Evolutionary conservation across 2,888 invertebrate genomes (phyloP), one percentile per base, ranked within the genome.

Genomic region (Zootermopsis nevadensis): DNA sequence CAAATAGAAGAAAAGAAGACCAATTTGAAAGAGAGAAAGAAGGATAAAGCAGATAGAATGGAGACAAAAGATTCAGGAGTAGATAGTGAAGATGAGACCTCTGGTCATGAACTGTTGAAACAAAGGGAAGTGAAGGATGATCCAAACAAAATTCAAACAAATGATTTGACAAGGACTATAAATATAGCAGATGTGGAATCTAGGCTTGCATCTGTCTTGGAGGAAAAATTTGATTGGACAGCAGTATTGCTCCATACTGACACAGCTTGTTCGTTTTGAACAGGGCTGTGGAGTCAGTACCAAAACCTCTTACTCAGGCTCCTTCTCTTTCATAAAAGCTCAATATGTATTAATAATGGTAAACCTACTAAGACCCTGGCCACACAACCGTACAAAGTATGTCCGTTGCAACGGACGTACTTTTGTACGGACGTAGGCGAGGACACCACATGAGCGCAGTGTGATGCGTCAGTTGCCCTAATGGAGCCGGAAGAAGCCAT

Each of bases 1-100:
- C 33, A 30, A 33, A 15, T 10, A n/a, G 69, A 38, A 38, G 74
- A 27, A 66, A 31, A 35, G 38, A 66, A 79, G 66, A 33, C n/a
- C 8, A 60, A 0, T n/a, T n/a, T n/a, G 15, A n/a, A n/a, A 79
- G 12, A 19, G 19, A 12, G 35, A 35, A 33, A 77, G 48, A n/a
- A 38, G n/a, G 0, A n/a, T 77, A 33, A 77, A 31, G 53, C 4
- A 30, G 35, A n/a, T 24, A 53, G 66, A 35, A 79, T 27, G 35
- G 66, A 79, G n/a, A 66, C 35, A 33, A 66, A 79, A 35, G 79
- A 79, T 35, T 79, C 79, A 24, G 79, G 38, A 8, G 79, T 66
- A n/a, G 79, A 79, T n/a, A 79, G 79, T 79, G 79, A 48, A 8
- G 38, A 79, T 79, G 79, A 53, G 22, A 12, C 66, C 12, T 27